Evolutionary conservation across 92 coral and sea anemone genomes (phyloP).

Genomic region (Scolanthus callimorphus): DNA sequence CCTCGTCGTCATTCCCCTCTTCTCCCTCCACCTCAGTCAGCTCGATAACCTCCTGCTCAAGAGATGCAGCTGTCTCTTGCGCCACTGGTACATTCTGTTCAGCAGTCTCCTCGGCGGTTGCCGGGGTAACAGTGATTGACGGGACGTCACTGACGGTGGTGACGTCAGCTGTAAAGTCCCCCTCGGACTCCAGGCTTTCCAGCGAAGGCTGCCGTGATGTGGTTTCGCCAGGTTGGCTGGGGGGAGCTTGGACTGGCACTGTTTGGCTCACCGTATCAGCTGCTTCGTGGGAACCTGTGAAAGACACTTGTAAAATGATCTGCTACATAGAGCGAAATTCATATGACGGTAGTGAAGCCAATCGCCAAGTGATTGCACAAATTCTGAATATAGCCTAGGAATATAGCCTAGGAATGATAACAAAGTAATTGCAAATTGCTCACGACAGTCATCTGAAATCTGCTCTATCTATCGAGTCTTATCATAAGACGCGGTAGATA

Average conservation of each 20-base stretch:
- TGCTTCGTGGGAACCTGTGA: too few relatives aligned
- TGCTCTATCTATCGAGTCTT: too few relatives aligned
- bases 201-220: constrained; percentile 59
- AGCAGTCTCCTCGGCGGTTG: constrained; percentile 62
- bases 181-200: constrained; percentile 79
- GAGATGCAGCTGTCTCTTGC: constrained; percentile 50
- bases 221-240: constrained; percentile 5
- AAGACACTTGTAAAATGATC: neutral
- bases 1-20: constrained; percentile 19
- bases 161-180: constrained; percentile 54
- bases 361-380: too few relatives aligned
- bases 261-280: constrained; percentile 52
- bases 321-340: too few relatives aligned
- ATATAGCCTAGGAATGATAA: too few relatives aligned
- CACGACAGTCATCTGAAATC: too few relatives aligned
- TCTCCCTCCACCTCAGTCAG: constrained; percentile 48
- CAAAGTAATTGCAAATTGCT: too few relatives aligned
- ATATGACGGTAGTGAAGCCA: too few relatives aligned
- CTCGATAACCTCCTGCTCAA: constrained; percentile 54
- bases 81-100: constrained; percentile 99
- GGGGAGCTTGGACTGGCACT: constrained; percentile 42
- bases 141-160: constrained; percentile 60
- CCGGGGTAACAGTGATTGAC: constrained; percentile 68
- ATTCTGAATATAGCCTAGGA: too few relatives aligned
- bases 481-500: too few relatives aligned